These are phyloP conservation scores for Himalopsyche phryganea DNA, from an alignment of 1,140 invertebrate genomes.

Conservation along the genomic window DNA sequence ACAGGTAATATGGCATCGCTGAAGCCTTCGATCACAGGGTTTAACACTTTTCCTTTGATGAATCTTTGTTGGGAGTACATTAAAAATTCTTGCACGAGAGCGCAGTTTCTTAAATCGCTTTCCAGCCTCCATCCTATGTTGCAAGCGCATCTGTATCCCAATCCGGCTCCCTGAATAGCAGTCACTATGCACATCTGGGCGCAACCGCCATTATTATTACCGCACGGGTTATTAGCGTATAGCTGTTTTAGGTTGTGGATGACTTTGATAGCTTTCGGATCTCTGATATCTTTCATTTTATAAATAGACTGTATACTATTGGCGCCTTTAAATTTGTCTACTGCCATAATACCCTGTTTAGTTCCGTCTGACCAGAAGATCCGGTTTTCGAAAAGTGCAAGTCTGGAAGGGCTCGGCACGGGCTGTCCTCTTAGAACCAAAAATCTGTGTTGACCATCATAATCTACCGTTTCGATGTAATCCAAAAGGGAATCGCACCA, in stretches of 20 bases:
- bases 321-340: conserved; percentile 83
- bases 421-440: conserved; percentile 77
- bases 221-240: conserved; percentile 81
- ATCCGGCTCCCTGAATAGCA: conserved; percentile 65
- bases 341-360: conserved; percentile 88
- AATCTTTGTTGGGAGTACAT: conserved; percentile 97
- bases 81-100: conserved; percentile 84
- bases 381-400: conserved; percentile 86
- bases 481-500: conserved; percentile 96
- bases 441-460: conserved; percentile 79
- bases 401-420: conserved; percentile 80
- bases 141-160: conserved; percentile 93
- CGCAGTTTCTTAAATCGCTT: conserved; percentile 77
- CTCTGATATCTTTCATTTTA: conserved; percentile 72
- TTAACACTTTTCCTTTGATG: conserved; percentile 90
- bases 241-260: conserved; percentile 77
- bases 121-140: conserved; percentile 82
- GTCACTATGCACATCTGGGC: conserved; percentile 95
- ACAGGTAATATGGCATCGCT: conserved; percentile 91
- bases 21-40: conserved; percentile 86
- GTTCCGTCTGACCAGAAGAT: conserved; percentile 96
- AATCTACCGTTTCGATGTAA: conserved; percentile 97
- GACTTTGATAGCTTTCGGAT: conserved; percentile 81
- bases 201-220: conserved; percentile 85
- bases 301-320: conserved; percentile 75